Conservation (phyloP, 2,797 vertebrate species). For the Argya squamiceps region DNA sequence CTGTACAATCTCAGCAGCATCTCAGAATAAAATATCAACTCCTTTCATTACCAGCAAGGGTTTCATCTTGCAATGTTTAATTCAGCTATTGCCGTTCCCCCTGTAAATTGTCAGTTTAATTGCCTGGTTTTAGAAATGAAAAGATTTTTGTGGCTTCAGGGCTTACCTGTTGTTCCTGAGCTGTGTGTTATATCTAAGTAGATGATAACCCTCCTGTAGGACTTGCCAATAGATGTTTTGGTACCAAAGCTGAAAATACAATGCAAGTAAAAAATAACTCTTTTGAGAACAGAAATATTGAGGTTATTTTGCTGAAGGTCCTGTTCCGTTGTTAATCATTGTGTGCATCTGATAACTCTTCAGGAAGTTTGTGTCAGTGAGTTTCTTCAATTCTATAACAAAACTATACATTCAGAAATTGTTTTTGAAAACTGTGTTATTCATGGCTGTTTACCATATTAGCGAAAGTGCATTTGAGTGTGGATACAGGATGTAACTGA, state of each 20-base stretch:
- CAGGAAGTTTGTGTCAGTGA: background rate
- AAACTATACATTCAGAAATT: background rate
- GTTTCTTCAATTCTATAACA: background rate
- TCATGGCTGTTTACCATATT: background rate
- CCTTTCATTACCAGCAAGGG: conserved; percentile 22
- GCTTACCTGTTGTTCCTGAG: conserved; percentile 4
- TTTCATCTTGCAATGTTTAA: conserved; percentile 63
- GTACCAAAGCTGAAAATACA: background rate
- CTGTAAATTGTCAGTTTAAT: conserved; percentile 43
- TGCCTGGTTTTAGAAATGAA: conserved; percentile 43
- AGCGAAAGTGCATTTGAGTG: background rate
- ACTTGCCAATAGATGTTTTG: conserved; percentile 20
- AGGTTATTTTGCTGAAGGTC: background rate
- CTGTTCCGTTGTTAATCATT: background rate
- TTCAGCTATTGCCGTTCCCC: conserved; percentile 7
- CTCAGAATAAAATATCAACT: conserved; percentile 42
- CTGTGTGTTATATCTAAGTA: background rate
- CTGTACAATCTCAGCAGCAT: background rate
- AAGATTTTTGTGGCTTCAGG: conserved; percentile 27
- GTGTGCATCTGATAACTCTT: background rate
- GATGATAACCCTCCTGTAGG: conserved; percentile 15
- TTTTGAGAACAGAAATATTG: conserved; percentile 2
- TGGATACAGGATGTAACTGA: background rate
- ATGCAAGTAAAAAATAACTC: background rate
- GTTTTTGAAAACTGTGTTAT: background rate